Percentiles rank a stretch among this genome's conserved stretches.
These are phyloP conservation scores for Lordiphosa collinella DNA, from an alignment of 1,140 invertebrate species.

Conservation along the genomic window DNA sequence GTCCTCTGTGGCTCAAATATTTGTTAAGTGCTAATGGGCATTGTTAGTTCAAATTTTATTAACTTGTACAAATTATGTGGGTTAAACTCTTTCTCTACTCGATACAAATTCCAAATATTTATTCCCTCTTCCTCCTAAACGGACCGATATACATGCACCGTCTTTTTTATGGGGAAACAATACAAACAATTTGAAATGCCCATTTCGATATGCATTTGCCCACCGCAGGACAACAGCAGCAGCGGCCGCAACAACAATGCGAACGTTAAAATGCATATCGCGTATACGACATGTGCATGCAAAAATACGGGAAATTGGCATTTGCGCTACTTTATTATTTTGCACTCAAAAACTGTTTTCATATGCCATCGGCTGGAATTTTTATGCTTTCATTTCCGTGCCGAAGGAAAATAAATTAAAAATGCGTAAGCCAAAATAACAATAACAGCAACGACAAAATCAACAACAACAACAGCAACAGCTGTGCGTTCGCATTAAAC, in stretches of 20 bases:
- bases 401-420: constrained; percentile 62
- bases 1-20: too few relatives aligned
- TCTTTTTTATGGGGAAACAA: constrained; percentile 23
- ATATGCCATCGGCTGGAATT: constrained; percentile 37
- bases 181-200: constrained; percentile 23
- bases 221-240: constrained; percentile 8
- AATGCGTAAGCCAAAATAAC: constrained; percentile 52
- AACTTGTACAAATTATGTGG: too few relatives aligned
- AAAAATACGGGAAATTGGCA: constrained; percentile 66
- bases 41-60: too few relatives aligned
- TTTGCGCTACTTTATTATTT: constrained; percentile 70
- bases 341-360: constrained; percentile 21
- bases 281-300: constrained; percentile 54
- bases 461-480: neutral
- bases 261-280: constrained; percentile 32
- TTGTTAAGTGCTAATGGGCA: too few relatives aligned
- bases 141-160: constrained; percentile 21
- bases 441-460: constrained; percentile 15
- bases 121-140: neutral
- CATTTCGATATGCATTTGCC: constrained; percentile 39
- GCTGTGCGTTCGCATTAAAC: constrained; percentile 11
- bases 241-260: constrained; percentile 7
- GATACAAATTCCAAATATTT: neutral
- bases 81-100: too few relatives aligned
- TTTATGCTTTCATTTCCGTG: constrained; percentile 53